Evolutionary conservation across 2,888 invertebrate species (phyloP), one percentile per base, ranked within the genome.

Genomic region (Pogonocherus hispidulus): DNA sequence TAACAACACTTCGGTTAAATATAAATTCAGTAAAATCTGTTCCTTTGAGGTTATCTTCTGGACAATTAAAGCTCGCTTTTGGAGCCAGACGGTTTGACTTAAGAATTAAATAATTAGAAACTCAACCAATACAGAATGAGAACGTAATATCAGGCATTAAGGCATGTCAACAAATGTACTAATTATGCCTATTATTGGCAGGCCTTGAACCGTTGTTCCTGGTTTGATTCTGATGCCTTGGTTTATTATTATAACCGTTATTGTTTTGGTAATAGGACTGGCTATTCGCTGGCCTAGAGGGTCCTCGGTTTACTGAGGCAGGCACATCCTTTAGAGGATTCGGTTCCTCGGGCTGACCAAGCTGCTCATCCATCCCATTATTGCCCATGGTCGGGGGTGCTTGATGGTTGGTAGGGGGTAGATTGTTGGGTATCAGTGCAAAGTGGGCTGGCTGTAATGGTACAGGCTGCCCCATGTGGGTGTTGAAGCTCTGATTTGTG

Each of bases 401-500:
- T 81, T 64, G 83, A 80, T 70, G 82, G 68, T 54, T 79, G 65
- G 72, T 76, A 16, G 84, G 76, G n/a, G 84, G 80, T 27, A 80
- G 55, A 63, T 67, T 68, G 63, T 68, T 66, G 20, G 73, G 74
- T 37, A 69, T 65, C n/a, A 51, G 18, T 8, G 68, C 56, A 73
- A 83, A 84, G 67, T 83, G 83, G 20, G 89, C 89, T 65, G 90
- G 88, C 66, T 90, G 88, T 82, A 89, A 85, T 2, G 88, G 89
- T 75, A 89, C 88, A 9, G 88, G 88, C 16, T 88, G 88, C 1
- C 88, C 88, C 19, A 88, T 88, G 75, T 86, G 76, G 2, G 63
- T 63, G 44, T 87, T 86, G 84, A 91, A 95, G 82, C 91, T 93
- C 83, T 94, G 94, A 86, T 95, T 95, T 63, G 94, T 95, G 85